A percentile compares a stretch with the other conserved stretches of the same genome.
These are phyloP conservation scores for Caenorhabditis sp. DNA, from an alignment of 2,888 invertebrate genomes.

Conservation along the genomic window DNA sequence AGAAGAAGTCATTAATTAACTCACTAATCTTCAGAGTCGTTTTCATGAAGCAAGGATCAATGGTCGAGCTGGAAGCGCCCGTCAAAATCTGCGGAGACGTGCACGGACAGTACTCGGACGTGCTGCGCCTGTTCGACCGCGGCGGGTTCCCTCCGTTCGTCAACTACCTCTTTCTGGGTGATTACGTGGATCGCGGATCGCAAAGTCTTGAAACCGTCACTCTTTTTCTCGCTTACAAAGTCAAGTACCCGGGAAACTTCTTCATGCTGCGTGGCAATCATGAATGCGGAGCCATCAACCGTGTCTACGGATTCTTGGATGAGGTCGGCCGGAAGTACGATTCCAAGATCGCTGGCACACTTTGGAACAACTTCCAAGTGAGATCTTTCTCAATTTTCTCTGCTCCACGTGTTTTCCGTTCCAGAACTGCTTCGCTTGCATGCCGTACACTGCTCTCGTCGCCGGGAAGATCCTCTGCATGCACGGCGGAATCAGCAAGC, in stretches of 20 bases:
- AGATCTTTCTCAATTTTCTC: not conserved
- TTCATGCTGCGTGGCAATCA: slow-evolving; percentile 73
- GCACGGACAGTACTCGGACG: slow-evolving; percentile 71
- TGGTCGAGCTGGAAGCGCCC: slow-evolving; percentile 70
- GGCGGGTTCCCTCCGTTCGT: slow-evolving; percentile 71
- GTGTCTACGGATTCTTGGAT: slow-evolving; percentile 72
- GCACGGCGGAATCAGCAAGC: slow-evolving; percentile 69
- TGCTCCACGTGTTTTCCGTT: slow-evolving; percentile 15
- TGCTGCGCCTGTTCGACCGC: slow-evolving; percentile 69
- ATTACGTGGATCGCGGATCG: slow-evolving; percentile 73
- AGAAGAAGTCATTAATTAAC: not conserved
- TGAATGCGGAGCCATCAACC: slow-evolving; percentile 68
- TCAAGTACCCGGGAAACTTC: slow-evolving; percentile 67
- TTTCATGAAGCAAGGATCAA: slow-evolving; percentile 43
- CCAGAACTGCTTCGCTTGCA: slow-evolving; percentile 64
- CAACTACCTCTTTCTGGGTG: slow-evolving; percentile 74
- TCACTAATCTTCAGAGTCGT: slow-evolving; percentile 3
- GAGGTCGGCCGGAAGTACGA: slow-evolving; percentile 68
- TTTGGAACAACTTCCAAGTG: slow-evolving; percentile 69
- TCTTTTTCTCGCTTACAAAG: slow-evolving; percentile 68
- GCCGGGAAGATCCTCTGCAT: slow-evolving; percentile 69
- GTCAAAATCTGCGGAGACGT: slow-evolving; percentile 73
- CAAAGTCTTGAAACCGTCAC: slow-evolving; percentile 68
- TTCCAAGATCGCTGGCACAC: slow-evolving; percentile 22
- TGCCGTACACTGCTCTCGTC: slow-evolving; percentile 68